Base-by-base conservation (phyloP, 2,888 invertebrate species). In the Slavum lentiscoides region DNA sequence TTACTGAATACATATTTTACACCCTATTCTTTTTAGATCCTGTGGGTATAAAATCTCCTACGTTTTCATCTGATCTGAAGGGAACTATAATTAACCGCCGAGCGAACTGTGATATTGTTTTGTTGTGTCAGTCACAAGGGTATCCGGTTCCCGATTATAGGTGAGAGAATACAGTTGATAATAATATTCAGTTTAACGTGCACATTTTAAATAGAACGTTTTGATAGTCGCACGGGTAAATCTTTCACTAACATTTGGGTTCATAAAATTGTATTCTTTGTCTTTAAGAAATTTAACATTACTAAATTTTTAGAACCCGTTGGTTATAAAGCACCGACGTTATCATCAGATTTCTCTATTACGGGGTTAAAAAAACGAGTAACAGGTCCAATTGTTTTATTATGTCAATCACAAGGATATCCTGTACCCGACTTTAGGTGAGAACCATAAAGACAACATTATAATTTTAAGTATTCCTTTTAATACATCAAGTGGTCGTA, bases 261-360 rank as follows among this genome's bases (percentile, higher is more conserved):
- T 67, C 4, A 17, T 49, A 66, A 39, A 74, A 55, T 55, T 13
- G 49, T 49, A 11, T 49, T 13, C 3, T 15, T 49, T 49, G 2
- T 49, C 11, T 15, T 49, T 49, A 13, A 49, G 13, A 49, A 49
- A 13, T 15, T 11, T 15, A 49, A 49, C 49, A 49, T 49, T 49
- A 49, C 37, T 37, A 6, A 9, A 74, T 77, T 82, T 77, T 80
- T 87, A 91, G 90, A 90, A 86, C 90, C 91, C 73, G 89, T 92
- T 82, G 91, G 91, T 84, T 88, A 89, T 84, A 91, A 91, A 88
- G 88, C 90, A 82, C 92, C 92, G 83, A 89, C 90, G 82, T 90
- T 92, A 86, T 90, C 91, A 17, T 90, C 90, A 84, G 90, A 90
- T 84, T 90, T 82, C 49, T 82, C 83, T 70, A 81, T 58, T 66